These are phyloP conservation scores for Colletes collaris DNA, from an alignment of 2,888 invertebrate genomes.

Conservation along the genomic window DNA sequence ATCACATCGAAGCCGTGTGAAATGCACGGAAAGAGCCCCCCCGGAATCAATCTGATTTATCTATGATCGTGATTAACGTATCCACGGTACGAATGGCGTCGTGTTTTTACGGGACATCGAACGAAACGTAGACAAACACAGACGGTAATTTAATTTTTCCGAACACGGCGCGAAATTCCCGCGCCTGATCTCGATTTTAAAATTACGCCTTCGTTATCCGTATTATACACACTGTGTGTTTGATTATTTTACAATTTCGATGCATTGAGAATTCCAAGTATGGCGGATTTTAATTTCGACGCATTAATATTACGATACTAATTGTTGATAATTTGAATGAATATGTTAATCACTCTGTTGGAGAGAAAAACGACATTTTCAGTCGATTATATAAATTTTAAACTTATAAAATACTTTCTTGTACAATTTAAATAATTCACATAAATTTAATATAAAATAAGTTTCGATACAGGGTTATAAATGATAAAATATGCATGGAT, in stretches of 20 bases:
- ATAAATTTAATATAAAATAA: too few relatives aligned
- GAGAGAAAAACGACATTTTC: too few relatives aligned
- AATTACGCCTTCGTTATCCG: constrained; percentile 1
- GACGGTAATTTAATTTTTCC: constrained; percentile 32
- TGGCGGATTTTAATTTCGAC: background rate
- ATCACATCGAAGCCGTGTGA: constrained; percentile 34
- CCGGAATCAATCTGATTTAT: constrained; percentile 42
- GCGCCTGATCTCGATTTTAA: constrained; percentile 7
- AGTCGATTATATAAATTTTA: too few relatives aligned
- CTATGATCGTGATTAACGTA: constrained; percentile 51
- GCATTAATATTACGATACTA: background rate
- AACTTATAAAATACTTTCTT: too few relatives aligned
- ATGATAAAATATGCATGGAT: too few relatives aligned
- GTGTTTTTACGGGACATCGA: constrained; percentile 10
- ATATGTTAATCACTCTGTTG: background rate
- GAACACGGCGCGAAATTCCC: background rate
- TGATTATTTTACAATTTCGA: background rate
- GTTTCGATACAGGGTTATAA: too few relatives aligned
- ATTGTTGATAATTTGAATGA: background rate
- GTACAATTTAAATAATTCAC: too few relatives aligned
- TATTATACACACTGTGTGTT: background rate
- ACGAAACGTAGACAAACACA: constrained; percentile 16
- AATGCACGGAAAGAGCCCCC: constrained; percentile 23
- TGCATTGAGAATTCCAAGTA: background rate
- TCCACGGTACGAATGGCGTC: constrained; percentile 16